Conservation (phyloP, 2,113 vertebrate genomes). For the Channa argus region DNA sequence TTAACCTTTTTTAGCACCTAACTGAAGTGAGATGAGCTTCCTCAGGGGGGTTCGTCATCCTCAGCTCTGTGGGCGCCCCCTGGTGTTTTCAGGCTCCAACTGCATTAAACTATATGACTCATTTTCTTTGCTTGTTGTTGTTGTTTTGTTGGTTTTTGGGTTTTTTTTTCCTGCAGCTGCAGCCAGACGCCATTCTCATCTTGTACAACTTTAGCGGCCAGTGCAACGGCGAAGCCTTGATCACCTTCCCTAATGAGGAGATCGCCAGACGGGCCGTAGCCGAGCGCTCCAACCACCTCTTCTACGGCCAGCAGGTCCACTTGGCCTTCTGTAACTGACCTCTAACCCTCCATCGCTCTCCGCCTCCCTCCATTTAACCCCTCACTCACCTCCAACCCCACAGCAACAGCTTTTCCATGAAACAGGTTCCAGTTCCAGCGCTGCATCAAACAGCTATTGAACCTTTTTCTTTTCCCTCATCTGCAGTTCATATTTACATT, state of each 20-base stretch:
- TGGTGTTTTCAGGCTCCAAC: conserved; percentile 44
- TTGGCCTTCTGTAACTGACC: conserved; percentile 85
- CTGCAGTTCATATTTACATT: neutral
- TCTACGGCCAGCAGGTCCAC: conserved; percentile 85
- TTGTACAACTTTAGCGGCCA: conserved; percentile 91
- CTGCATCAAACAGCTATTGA: conserved; percentile 2
- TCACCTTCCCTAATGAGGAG: conserved; percentile 91
- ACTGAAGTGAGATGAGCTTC: conserved; percentile 34
- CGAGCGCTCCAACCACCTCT: conserved; percentile 84
- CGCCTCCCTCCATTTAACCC: neutral
- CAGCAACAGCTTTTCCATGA: neutral
- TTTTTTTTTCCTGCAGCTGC: conserved; percentile 80
- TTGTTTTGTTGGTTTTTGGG: neutral
- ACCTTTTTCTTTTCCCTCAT: neutral
- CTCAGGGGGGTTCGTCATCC: neutral
- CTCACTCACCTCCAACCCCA: neutral
- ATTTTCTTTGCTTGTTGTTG: neutral
- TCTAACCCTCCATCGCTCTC: conserved; percentile 15
- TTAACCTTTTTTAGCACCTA: conserved; percentile 18
- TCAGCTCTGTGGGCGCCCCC: conserved; percentile 51
- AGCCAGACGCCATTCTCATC: conserved; percentile 88
- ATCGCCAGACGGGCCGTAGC: conserved; percentile 86
- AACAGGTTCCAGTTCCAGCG: conserved; percentile 4
- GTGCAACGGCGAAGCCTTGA: conserved; percentile 90
- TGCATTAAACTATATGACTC: neutral